Evolutionary conservation across 2,113 vertebrate genomes (phyloP).

Genomic region (Gila orcuttii): DNA sequence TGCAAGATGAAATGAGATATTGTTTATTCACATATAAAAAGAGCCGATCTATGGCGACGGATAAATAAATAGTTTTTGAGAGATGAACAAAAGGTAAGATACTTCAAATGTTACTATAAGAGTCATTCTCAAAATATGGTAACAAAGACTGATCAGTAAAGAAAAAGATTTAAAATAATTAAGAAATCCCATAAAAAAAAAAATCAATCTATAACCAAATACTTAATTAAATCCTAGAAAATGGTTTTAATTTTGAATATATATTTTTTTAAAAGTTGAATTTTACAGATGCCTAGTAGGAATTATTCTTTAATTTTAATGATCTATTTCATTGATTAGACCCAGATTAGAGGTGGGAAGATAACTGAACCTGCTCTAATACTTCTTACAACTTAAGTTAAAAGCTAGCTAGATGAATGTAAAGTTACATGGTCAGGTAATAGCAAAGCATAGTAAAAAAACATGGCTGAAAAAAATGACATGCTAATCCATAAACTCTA

Average conservation of each 20-base stretch:
- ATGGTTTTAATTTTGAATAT: neutral
- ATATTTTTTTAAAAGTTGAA: too few relatives aligned
- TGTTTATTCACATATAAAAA: neutral
- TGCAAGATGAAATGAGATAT: neutral
- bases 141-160: neutral
- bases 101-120: neutral
- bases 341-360: neutral
- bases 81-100: neutral
- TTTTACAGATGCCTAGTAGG: too few relatives aligned
- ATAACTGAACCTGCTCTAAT: neutral
- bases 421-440: neutral
- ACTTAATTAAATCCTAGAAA: neutral
- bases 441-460: slow-evolving; percentile 20
- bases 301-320: neutral
- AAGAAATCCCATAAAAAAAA: neutral
- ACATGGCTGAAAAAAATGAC: slow-evolving; percentile 12
- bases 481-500: slow-evolving; percentile 36
- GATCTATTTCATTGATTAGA: neutral
- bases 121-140: neutral
- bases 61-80: neutral
- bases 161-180: neutral
- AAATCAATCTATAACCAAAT: neutral
- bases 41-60: neutral
- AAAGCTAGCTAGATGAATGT: neutral
- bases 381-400: neutral